A percentile compares a stretch with the other conserved stretches of the same genome.
Conservation (phyloP, 2,113 vertebrate genomes). For the Amphilophus citrinellus region DNA sequence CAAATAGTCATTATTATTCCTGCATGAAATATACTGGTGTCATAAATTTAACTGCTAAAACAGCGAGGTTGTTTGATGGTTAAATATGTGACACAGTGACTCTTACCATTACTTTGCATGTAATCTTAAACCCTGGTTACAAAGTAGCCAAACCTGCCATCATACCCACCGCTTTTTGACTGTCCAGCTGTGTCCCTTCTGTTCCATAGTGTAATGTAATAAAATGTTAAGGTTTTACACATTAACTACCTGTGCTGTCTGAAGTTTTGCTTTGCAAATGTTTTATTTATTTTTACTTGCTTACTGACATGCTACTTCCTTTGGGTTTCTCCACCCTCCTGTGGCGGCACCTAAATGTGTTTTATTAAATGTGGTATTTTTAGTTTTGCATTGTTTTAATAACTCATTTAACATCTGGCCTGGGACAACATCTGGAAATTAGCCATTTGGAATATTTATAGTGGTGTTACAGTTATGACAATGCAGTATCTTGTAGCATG, state of each 20-base stretch:
- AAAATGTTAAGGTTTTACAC: background rate
- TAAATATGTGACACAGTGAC: accelerated
- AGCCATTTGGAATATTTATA: constrained; percentile 1
- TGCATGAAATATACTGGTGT: too few species aligned
- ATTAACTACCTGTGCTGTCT: background rate
- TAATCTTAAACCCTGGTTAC: background rate
- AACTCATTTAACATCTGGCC: background rate
- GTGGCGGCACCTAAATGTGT: accelerated
- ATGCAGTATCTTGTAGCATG: background rate
- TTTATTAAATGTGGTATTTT: background rate
- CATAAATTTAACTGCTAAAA: background rate
- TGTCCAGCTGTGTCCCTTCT: background rate
- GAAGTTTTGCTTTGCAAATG: accelerated
- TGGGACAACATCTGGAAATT: background rate
- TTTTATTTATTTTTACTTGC: background rate
- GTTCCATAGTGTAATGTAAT: background rate
- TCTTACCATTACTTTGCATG: background rate
- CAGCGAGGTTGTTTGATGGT: background rate
- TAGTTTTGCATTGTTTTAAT: background rate
- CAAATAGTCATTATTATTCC: too few species aligned
- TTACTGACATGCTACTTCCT: background rate
- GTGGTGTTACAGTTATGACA: background rate
- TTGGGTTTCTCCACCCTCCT: background rate
- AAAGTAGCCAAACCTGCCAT: background rate
- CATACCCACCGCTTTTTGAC: background rate